Evolutionary conservation across 2,888 invertebrate species (phyloP), one percentile per base, ranked within the genome.

Genomic region (Caenorhabditis sp.): DNA sequence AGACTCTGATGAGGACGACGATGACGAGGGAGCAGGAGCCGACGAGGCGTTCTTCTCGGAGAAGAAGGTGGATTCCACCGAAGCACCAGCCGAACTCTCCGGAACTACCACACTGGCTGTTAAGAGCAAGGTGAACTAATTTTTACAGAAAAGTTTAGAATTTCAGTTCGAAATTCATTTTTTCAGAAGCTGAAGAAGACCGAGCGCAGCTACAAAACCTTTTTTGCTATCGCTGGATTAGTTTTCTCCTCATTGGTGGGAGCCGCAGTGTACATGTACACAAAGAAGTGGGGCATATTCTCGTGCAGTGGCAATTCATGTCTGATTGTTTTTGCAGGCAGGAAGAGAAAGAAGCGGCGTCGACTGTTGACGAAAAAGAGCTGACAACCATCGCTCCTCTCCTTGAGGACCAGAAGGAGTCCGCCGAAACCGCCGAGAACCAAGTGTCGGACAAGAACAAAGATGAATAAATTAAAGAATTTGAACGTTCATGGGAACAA

Each of bases 31-130:
- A 52, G 61, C 66, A 6, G 76, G 71, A 55, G 76, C 76, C 5
- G 76, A 77, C 30, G 63, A 59, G 7, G 59, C 76, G 11, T 77
- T 77, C 76, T 77, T 77, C 61, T 50, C 58, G 35, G 76, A 76
- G 59, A 56, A 55, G 46, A 61, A 72, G 48, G 58, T 56, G 35
- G 56, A 56, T 2, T 26, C 39, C 26, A 72, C 72, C 20, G 56
- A 63, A 15, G 72, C 62, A 22, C 72, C 72, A 39, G 70, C 70
- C 20, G 58, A 70, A 52, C 55, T 55, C 5, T 41, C 61, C 11
- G 66, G 48, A 66, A 55, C 66, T 11, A 66, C 74, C 5, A 74
- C 74, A n/a, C 15, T 74, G 55, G 74, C 74, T 48, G 53, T 74
- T 9, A 68, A 63, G 55, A 75, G 61, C 63, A 56, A 75, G 55